Evolutionary conservation across 2,888 invertebrate genomes (phyloP), one percentile per base, ranked within the genome.

Genomic region (Pteria penguin): DNA sequence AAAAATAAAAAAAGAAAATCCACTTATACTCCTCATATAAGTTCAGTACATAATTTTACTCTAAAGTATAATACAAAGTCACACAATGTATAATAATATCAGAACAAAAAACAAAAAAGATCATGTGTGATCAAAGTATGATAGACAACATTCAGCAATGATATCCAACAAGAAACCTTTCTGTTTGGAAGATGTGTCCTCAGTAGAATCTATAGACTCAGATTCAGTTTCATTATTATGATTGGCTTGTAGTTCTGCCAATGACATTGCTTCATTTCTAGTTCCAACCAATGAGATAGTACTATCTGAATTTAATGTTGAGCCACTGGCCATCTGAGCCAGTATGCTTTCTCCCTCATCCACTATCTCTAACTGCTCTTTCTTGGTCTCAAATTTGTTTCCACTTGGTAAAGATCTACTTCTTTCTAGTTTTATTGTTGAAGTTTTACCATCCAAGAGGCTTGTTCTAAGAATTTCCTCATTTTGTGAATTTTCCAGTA

Each of bases 271-370:
- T 26, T 60, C 24, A 60, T 60, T 60, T 1, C 24, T 29, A 1
- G 60, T 26, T 57, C 68, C 45, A 45, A 45, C 45, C 45, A 45
- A 45, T 45, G 45, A 45, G 18, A 45, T 8, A 45, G 11, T 18
- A 14, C 11, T 14, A 45, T 45, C 45, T 45, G 8, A 8, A 45
- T 45, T 45, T 45, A 18, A 45, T 45, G 18, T 45, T 8, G 45
- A 45, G 18, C 68, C 68, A 58, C 55, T 32, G 31, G 52, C 55
- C 68, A 68, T 68, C 57, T 68, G 57, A 32, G 68, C 57, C 33
- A 68, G 18, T 31, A 68, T 52, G 32, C 45, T 69, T 29, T 55
- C 65, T 11, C 72, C 75, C 45, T 80, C 79, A 1, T 68, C 79
- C 29, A 72, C 74, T 22, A 61, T 69, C 24, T 71, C 80, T 54